Evolutionary conservation across 2,888 invertebrate genomes (phyloP), one percentile per base, ranked within the genome.

Genomic region (Philonicus albiceps): DNA sequence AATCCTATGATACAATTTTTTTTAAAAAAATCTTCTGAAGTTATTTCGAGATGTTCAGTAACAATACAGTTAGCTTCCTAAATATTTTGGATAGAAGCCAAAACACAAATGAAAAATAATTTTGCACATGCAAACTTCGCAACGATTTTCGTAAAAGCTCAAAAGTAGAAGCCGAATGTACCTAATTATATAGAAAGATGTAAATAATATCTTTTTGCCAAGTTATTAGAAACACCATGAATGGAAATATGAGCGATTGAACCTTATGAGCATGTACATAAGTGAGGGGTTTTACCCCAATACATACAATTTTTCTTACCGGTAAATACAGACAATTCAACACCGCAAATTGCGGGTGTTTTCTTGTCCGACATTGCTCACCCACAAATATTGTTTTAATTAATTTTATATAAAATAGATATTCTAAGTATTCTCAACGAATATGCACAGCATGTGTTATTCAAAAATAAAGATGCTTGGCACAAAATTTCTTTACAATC

Each of bases 321-420:
- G 55, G 81, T 55, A 27, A 81, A 55, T 31, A 64, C n/a, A 34
- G 81, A 64, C 55, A 81, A 13, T 34, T 55, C 55, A 13, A 55
- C n/a, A 13, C 75, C 85, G 53, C 85, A 85, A 30, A 85, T 74
- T 73, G 85, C 85, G 19, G 75, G 31, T 31, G 75, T n/a, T 19
- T 75, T 85, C n/a, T 75, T 74, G 73, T n/a, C 85, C 43, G 85
- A 85, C 85, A 85, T 85, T 27, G 13, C 49, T 81, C 81, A 49
- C 81, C 31, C 34, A 31, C 53, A 19, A 81, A 27, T 49, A 19
- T 64, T 27, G 64, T 22, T 76, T 76, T 76, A 34, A 22, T 4
- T 22, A 37, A 64, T 19, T 64, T 27, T 27, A 64, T 8, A 64
- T 64, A 64, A 64, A 22, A 22, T 27, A 64, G 2, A 64, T 64